Evolutionary conservation across 2,113 vertebrate genomes (phyloP).

Genomic region (Pteronura brasiliensis): DNA sequence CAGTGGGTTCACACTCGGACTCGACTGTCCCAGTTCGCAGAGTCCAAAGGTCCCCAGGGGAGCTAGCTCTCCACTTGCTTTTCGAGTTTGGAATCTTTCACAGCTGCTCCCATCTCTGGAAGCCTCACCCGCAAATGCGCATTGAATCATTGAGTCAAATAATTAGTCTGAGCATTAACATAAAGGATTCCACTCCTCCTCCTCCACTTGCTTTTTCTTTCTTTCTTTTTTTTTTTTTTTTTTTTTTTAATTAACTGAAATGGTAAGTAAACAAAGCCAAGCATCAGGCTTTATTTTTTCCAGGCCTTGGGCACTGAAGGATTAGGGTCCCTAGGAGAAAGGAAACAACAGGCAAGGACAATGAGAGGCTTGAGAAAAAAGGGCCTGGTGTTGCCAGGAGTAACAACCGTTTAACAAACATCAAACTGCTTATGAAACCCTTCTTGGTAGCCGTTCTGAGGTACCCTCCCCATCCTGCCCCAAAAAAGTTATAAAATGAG

Average conservation of each 20-base stretch:
- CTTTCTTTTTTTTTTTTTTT: slow-evolving; percentile 6
- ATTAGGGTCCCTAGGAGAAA: background rate
- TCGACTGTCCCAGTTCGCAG: background rate
- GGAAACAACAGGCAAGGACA: background rate
- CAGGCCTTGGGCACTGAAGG: background rate
- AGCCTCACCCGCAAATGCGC: background rate
- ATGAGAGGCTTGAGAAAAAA: background rate
- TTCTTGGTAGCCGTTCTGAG: background rate
- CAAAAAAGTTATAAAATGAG: slow-evolving; percentile 10
- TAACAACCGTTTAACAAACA: background rate
- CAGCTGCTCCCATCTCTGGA: background rate
- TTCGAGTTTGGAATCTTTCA: background rate
- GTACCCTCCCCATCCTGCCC: background rate
- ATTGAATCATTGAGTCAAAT: slow-evolving; percentile 20
- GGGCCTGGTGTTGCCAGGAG: background rate
- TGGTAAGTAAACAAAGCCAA: background rate
- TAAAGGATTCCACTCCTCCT: background rate
- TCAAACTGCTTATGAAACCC: background rate
- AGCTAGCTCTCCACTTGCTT: background rate
- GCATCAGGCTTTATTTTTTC: background rate
- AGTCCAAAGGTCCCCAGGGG: background rate
- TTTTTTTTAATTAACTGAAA: background rate
- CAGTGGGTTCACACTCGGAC: background rate
- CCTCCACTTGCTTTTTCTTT: background rate
- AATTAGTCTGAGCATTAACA: slow-evolving; percentile 22